Percentiles rank a stretch among this genome's conserved stretches.
These are phyloP conservation scores for Scaptomyza flava DNA, from an alignment of 2,888 invertebrate genomes.

Conservation along the genomic window DNA sequence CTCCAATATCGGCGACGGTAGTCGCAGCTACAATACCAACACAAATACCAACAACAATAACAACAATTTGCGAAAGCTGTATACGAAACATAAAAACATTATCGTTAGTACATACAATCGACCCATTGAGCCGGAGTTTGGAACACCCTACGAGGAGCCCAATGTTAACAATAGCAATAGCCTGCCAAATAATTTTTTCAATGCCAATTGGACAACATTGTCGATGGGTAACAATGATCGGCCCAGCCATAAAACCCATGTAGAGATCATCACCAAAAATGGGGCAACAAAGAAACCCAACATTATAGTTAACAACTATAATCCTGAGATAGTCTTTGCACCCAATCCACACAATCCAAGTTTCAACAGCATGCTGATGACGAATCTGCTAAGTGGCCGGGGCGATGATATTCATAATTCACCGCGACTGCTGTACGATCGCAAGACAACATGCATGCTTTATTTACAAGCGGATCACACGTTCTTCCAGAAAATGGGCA, in stretches of 20 bases:
- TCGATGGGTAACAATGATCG: slow-evolving; percentile 79
- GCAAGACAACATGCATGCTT: slow-evolving; percentile 96
- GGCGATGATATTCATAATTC: slow-evolving; percentile 71
- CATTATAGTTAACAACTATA: slow-evolving; percentile 87
- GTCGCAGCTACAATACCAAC: slow-evolving; percentile 68
- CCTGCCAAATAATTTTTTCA: slow-evolving; percentile 81
- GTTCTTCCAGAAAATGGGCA: slow-evolving; percentile 97
- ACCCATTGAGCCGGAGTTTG: slow-evolving; percentile 72
- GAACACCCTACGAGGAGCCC: slow-evolving; percentile 71
- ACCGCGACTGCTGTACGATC: slow-evolving; percentile 86
- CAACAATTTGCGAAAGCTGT: slow-evolving; percentile 78
- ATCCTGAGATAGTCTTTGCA: slow-evolving; percentile 83
- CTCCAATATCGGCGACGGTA: slow-evolving; percentile 70
- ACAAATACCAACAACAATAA: slow-evolving; percentile 58
- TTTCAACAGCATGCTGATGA: slow-evolving; percentile 83
- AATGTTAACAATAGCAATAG: slow-evolving; percentile 52
- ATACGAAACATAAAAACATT: slow-evolving; percentile 83
- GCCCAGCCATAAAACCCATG: slow-evolving; percentile 88
- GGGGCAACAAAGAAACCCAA: slow-evolving; percentile 88
- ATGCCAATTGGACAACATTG: slow-evolving; percentile 81
- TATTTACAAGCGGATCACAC: slow-evolving; percentile 98
- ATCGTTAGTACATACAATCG: slow-evolving; percentile 82
- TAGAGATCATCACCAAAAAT: slow-evolving; percentile 88
- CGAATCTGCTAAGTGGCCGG: slow-evolving; percentile 78
- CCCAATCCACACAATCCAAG: slow-evolving; percentile 82